phyloP scores from a whole-genome alignment of 2,113 vertebrate genomes.

The Eolophus roseicapilla region DNA sequence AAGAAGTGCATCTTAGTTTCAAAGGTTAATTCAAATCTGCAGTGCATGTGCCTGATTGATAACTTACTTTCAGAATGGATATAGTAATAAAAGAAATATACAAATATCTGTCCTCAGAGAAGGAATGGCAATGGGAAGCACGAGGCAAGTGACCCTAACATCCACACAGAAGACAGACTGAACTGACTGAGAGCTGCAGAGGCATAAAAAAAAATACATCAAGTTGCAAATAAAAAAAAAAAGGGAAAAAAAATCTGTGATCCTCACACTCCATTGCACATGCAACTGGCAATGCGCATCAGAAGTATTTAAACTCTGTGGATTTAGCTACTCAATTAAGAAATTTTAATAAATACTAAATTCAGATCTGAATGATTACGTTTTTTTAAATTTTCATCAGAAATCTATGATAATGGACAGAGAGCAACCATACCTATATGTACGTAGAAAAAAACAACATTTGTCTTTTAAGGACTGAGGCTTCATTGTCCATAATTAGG shows the following conservation, averaged over 20 bases:
- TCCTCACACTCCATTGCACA: not conserved
- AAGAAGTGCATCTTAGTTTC: not conserved
- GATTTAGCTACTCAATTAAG: not conserved
- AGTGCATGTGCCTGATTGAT: not conserved
- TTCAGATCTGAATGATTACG: not conserved
- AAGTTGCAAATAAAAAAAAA: not conserved
- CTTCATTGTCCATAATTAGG: not conserved
- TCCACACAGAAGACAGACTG: not conserved
- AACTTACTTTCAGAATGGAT: not conserved
- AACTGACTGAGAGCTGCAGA: not conserved
- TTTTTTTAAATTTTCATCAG: not conserved
- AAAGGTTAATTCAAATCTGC: not conserved
- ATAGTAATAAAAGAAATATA: not conserved
- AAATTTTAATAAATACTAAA: not conserved
- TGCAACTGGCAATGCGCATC: not conserved
- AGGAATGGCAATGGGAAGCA: not conserved
- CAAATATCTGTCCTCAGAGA: not conserved
- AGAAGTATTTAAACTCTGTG: not conserved
- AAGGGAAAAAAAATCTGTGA: fast-evolving
- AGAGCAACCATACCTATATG: not conserved
- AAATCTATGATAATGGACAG: not conserved
- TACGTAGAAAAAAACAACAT: not conserved
- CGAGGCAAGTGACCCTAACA: not conserved
- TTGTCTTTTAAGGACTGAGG: not conserved
- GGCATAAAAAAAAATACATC: not conserved